Percentiles rank a stretch among this genome's conserved stretches.
Evolutionary conservation across 2,113 vertebrate species (phyloP).

Genomic region (Pseudorhombus dupliciocellatus): DNA sequence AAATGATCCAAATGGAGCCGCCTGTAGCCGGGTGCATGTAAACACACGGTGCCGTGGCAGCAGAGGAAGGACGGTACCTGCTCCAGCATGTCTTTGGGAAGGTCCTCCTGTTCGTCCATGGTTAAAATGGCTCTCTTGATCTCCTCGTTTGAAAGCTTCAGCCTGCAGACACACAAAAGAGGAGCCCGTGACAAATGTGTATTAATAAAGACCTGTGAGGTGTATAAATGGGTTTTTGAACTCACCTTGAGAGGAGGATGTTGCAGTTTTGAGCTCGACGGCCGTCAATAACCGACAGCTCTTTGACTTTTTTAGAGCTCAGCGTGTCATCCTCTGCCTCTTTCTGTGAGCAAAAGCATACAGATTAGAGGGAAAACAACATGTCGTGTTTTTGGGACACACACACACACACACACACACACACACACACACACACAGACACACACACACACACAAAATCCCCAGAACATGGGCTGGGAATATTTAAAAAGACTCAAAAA

Average conservation of each 20-base stretch:
- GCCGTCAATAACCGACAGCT: constrained; percentile 96
- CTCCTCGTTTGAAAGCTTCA: constrained; percentile 97
- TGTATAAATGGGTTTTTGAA: not conserved
- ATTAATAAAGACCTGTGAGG: not conserved
- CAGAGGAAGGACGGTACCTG: constrained; percentile 83
- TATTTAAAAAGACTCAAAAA: not conserved
- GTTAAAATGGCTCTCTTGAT: constrained; percentile 97
- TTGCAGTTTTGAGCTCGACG: constrained; percentile 98
- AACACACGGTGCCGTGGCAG: not conserved
- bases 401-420: not conserved
- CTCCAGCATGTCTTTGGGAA: constrained; percentile 99
- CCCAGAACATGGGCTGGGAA: not conserved
- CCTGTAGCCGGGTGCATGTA: not conserved
- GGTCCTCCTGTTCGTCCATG: constrained; percentile 98
- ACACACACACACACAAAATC: constrained; percentile 1
- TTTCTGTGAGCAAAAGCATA: constrained; percentile 84
- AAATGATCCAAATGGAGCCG: not conserved
- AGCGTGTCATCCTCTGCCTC: constrained; percentile 93
- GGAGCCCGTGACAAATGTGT: constrained; percentile 1
- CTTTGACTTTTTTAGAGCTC: constrained; percentile 94
- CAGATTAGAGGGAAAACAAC: not conserved
- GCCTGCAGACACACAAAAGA: constrained; percentile 77
- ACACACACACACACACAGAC: not conserved
- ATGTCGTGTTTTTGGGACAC: no score
- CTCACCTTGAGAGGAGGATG: constrained; percentile 96